Conservation (phyloP, 35 echinoderm and acorn worm genomes). For the Strongylocentrotus purpuratus region DNA sequence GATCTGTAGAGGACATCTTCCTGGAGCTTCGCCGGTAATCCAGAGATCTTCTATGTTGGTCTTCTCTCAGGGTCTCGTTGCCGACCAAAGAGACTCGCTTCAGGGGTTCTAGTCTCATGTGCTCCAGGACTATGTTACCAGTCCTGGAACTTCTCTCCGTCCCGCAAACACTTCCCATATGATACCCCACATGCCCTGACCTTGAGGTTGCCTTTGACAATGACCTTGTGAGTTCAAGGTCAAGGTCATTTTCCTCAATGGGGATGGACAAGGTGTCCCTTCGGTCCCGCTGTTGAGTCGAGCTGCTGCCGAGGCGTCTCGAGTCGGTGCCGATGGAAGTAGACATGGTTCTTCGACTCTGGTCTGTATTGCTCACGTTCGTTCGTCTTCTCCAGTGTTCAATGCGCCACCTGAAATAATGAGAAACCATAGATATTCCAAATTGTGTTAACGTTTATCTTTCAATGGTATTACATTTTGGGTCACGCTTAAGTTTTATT, state of each 20-base stretch:
- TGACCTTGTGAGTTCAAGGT: neutral
- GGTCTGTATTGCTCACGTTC: neutral
- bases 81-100: neutral
- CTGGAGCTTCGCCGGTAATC: neutral
- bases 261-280: neutral
- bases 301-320: neutral
- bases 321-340: slow-evolving; percentile 12
- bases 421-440: no score
- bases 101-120: slow-evolving; percentile 12
- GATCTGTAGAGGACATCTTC: neutral
- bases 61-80: neutral
- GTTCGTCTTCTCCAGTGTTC: slow-evolving; percentile 1
- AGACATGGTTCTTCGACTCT: slow-evolving; percentile 12
- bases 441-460: no score
- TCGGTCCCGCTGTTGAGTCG: neutral
- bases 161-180: neutral
- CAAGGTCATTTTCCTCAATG: slow-evolving; percentile 19
- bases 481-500: no score
- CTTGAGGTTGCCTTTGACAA: slow-evolving; percentile 5
- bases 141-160: slow-evolving; percentile 22
- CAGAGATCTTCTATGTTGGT: neutral
- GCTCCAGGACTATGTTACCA: slow-evolving; percentile 43
- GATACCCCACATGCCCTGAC: neutral
- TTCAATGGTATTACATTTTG: no score
- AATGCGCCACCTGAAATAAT: neutral